phyloP scores from a whole-genome alignment of 2,113 vertebrate species.

The Marmota monax region DNA sequence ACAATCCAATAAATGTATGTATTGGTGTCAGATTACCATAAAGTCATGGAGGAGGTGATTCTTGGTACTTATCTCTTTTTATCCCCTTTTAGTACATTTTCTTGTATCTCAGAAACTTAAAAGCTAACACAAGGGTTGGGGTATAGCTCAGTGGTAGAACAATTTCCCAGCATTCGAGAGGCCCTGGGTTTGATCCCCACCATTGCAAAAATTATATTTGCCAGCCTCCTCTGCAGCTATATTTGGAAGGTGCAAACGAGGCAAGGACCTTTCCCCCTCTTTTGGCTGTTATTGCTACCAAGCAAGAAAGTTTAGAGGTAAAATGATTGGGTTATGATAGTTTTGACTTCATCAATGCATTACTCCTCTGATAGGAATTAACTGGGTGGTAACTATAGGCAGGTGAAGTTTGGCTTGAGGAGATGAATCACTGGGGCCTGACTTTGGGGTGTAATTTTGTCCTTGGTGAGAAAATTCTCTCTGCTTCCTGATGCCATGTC shows the following conservation, averaged over 20 bases:
- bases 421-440: too few species aligned
- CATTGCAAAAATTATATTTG: not conserved
- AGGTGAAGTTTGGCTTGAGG: too few species aligned
- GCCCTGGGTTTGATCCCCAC: too few species aligned
- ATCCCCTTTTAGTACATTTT: not conserved
- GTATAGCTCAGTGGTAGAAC: too few species aligned
- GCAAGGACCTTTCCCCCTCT: not conserved
- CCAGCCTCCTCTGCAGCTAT: not conserved
- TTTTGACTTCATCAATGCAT: too few species aligned
- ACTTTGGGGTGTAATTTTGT: too few species aligned
- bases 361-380: too few species aligned
- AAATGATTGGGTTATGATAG: too few species aligned
- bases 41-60: not conserved
- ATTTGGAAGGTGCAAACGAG: slow-evolving; percentile 39
- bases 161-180: too few species aligned
- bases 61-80: not conserved
- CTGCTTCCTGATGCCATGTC: too few species aligned
- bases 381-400: too few species aligned
- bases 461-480: too few species aligned
- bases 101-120: not conserved
- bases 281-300: slow-evolving; percentile 4
- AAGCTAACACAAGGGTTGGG: slow-evolving; percentile 3
- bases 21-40: not conserved
- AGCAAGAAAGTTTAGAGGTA: not conserved
- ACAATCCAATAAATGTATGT: not conserved